Evolutionary conservation across 2,113 vertebrate genomes (phyloP).

Genomic region (Nothocercus julius): DNA sequence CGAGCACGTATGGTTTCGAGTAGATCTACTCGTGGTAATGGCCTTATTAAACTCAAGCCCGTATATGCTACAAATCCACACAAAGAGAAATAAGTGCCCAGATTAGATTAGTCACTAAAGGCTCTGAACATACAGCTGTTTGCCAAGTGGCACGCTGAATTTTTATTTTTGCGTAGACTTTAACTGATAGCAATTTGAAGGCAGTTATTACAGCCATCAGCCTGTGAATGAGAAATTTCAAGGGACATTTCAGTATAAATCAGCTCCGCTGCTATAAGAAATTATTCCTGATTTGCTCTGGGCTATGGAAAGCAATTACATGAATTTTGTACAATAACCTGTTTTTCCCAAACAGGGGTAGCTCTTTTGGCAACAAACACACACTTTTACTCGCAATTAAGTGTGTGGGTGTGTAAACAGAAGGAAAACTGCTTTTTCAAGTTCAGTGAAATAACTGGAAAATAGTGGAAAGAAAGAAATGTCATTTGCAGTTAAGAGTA

Average conservation of each 20-base stretch:
- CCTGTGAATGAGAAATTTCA: slow-evolving; percentile 61
- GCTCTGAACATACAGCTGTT: background rate
- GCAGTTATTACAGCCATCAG: slow-evolving; percentile 51
- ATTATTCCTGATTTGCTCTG: slow-evolving; percentile 50
- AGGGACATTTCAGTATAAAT: slow-evolving; percentile 57
- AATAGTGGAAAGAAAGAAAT: background rate
- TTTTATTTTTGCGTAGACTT: slow-evolving; percentile 36
- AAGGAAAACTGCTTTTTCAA: slow-evolving; percentile 3
- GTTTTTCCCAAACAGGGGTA: background rate
- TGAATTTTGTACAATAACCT: slow-evolving; percentile 43
- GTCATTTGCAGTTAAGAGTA: background rate
- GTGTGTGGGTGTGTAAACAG: background rate
- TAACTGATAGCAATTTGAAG: slow-evolving; percentile 34
- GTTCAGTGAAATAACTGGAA: slow-evolving; percentile 8
- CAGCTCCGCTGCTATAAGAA: slow-evolving; percentile 14
- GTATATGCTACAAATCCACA: background rate
- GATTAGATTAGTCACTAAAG: slow-evolving; percentile 37
- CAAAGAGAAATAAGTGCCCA: slow-evolving; percentile 35
- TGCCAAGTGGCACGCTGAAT: slow-evolving; percentile 21
- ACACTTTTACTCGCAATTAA: slow-evolving; percentile 17
- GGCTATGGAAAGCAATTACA: slow-evolving; percentile 48
- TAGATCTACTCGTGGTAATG: slow-evolving; percentile 34
- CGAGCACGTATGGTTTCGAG: background rate
- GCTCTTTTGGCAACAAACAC: slow-evolving; percentile 22
- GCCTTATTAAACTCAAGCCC: slow-evolving; percentile 1